A percentile compares a stretch with the other conserved stretches of the same genome.
Evolutionary conservation across 2,113 vertebrate genomes (phyloP).

Genomic region (Gallinago jamesoni): DNA sequence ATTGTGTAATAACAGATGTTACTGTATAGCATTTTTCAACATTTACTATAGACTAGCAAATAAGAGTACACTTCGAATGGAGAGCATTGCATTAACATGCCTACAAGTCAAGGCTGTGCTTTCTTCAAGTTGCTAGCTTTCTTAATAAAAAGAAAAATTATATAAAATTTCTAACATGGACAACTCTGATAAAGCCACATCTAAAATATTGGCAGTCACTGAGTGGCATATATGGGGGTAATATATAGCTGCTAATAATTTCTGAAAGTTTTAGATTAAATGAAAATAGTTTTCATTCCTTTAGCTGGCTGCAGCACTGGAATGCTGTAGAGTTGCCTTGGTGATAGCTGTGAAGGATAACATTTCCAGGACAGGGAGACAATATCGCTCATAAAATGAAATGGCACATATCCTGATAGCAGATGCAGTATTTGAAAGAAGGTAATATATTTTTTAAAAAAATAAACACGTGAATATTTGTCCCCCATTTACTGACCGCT

Average conservation of each 20-base stretch:
- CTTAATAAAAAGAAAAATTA: conserved; percentile 2
- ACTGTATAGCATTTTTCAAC: conserved; percentile 57
- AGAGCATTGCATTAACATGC: not conserved
- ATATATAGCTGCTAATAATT: conserved; percentile 6
- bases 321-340: conserved; percentile 29
- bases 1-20: conserved; percentile 75
- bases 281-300: conserved; percentile 34
- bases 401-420: conserved; percentile 3
- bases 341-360: not conserved
- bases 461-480: conserved; percentile 62
- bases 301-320: not conserved
- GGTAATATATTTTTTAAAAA: conserved; percentile 64
- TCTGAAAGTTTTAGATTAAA: not conserved
- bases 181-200: not conserved
- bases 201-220: not conserved
- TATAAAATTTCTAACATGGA: not conserved
- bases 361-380: not conserved
- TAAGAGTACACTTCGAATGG: conserved; percentile 6
- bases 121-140: not conserved
- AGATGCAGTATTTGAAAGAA: conserved; percentile 52
- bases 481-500: not conserved
- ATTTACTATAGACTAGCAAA: conserved; percentile 10
- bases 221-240: not conserved
- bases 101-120: not conserved
- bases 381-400: conserved; percentile 24